Base-by-base conservation (phyloP, 2,113 vertebrate genomes). In the Larimichthys polyactis region DNA sequence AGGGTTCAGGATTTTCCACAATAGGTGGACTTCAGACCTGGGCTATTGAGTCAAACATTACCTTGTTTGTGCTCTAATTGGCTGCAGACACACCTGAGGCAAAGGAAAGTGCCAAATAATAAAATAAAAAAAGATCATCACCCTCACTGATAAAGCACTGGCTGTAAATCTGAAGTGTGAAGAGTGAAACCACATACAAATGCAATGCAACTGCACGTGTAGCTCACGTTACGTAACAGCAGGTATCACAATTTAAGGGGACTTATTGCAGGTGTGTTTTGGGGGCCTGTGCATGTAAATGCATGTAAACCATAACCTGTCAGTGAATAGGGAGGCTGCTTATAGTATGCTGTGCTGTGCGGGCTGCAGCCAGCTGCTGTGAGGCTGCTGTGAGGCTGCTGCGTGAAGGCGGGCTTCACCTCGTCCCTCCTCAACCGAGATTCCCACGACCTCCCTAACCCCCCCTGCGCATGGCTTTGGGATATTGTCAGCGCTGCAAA, bases 381-480 rank as follows among this genome's bases (percentile, higher is more conserved):
- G 87, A 79, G 68, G 80, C 82, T 78, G 75, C 84, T 86, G 87
- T 71, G 80, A 81, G 75, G 75, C 84, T 86, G 87, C 81, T 71
- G 80, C 82, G 75, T 17, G 82, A 92, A 93, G 93, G 93, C 88
- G 92, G 93, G 92, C 72, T 95, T 93, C 85, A 92, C 82, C 84
- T 90, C 93, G 62, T 86, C 84, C 74, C 83, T 93, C 81, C 84
- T 90, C 83, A 78, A 78, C 75, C 69, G 62, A 87, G 92, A 89
- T 95, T 95, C 95, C 94, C 95, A 95, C 93, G 95, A 95, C 93
- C 95, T 89, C 88, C 75, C 84, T 82, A 82, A 27, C 27, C 83
- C 88, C 91, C 82, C 89, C n/a, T n/a, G 62, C 73, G 82, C 91
- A 89, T 79, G 89, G 82, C 84, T 87, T 87, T 64, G 6, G 60